Percentiles rank a stretch among this genome's conserved stretches.
phyloP scores from a whole-genome alignment of 2,797 vertebrate species.

The Hipposideros larvatus region DNA sequence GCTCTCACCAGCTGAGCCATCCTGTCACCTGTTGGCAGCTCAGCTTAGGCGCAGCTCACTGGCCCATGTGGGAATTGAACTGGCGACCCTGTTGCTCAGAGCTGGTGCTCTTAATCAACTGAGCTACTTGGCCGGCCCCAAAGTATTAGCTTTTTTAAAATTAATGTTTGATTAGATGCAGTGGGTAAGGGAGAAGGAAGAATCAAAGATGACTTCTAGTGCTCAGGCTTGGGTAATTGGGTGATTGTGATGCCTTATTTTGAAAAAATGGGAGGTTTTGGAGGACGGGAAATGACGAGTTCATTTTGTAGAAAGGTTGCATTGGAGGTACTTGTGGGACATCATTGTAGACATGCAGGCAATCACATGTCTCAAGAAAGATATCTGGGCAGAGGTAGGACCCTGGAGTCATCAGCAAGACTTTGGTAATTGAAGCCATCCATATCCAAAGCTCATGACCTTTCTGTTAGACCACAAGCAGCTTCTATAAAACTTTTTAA shows the following conservation, averaged over 20 bases:
- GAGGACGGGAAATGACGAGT: background rate
- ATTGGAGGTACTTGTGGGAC: background rate
- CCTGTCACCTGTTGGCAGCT: too few relatives aligned
- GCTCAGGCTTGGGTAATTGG: background rate
- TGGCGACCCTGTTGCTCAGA: too few relatives aligned
- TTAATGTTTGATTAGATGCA: background rate
- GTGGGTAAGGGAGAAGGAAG: background rate
- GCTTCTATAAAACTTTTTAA: background rate
- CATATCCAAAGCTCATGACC: background rate
- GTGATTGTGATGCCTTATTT: background rate
- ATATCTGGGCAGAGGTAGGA: background rate
- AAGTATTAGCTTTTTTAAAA: background rate
- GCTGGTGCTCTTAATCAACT: too few relatives aligned
- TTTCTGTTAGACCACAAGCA: background rate
- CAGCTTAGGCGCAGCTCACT: too few relatives aligned
- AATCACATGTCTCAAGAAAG: background rate
- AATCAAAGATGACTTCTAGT: background rate
- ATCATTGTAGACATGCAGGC: background rate
- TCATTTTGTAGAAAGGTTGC: conserved; percentile 13
- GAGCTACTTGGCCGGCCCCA: too few relatives aligned
- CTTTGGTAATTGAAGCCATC: background rate
- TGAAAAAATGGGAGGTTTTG: background rate
- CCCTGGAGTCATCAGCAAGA: background rate
- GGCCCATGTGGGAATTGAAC: too few relatives aligned
- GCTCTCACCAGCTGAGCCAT: too few relatives aligned